Evolutionary conservation across 30 jellyfish, hydroid and myxozoan genomes (phyloP), one percentile per base, ranked within the genome.

Genomic region (Cassiopea xamachana): DNA sequence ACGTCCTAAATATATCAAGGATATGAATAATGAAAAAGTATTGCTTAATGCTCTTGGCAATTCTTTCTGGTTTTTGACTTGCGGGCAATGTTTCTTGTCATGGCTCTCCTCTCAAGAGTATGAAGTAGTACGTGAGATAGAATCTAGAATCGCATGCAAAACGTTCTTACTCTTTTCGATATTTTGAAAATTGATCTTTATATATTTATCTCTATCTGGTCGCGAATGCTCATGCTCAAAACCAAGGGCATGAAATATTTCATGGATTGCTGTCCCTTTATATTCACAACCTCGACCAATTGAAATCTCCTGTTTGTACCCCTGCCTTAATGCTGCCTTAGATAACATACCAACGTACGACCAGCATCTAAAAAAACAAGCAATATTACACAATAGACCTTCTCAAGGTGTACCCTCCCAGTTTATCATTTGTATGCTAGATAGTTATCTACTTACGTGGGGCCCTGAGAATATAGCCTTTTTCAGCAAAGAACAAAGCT

Each of bases 241-340:
- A 15, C 93, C 93, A 48, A 84, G 85, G 4, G 92, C 92, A 47
- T 84, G 92, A 71, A 84, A 27, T 9, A 84, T 70, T 84, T 85
- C 93, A 44, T 85, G 93, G 15, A 85, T 85, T 13, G 82, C 93
- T 43, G 86, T 85, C 60, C 93, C 93, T 60, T 85, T 85, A 72
- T 73, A 73, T n/a, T 73, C 86, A 64, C 93, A 85, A 14, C 93
- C 93, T n/a, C 55, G 51, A 1, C 87, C 87, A 18, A 85, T 55
- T 14, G 93, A 85, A 5, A 84, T 16, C 55, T 51, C 77, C 49
- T 84, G 92, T 19, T 84, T 73, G 77, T 84, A 81, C 7, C 90
- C 90, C 49, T 1, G 47, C 47, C 49, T 58, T 7, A 81, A 82
- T 15, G 48, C n/a, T 15, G 46, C 48, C 71, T 81, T 81, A 3